Evolutionary conservation across 1,140 invertebrate species (phyloP).

Genomic region (Araneus ventricosus): DNA sequence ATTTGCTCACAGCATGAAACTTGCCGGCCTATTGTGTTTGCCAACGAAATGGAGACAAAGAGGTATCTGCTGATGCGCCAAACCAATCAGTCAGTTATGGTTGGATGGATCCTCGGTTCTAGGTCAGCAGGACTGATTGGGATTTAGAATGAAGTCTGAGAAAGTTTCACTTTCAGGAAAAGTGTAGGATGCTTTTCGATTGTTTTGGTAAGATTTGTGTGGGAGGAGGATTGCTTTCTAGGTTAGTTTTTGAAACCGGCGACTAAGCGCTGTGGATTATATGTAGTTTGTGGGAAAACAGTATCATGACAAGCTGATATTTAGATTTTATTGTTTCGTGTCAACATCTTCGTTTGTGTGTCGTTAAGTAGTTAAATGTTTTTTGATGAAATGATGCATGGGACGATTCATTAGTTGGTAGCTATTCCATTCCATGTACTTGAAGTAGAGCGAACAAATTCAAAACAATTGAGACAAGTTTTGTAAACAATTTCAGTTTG

Average conservation of each 20-base stretch:
- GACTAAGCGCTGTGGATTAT: too few species aligned
- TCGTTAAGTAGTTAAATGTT: too few species aligned
- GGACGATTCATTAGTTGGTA: too few species aligned
- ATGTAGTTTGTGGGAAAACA: too few species aligned
- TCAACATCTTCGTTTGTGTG: too few species aligned
- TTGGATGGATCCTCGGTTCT: neutral
- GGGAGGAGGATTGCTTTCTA: neutral
- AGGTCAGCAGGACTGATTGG: neutral
- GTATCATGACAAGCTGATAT: too few species aligned
- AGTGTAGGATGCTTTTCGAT: slow-evolving; percentile 18
- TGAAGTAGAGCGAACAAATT: too few species aligned
- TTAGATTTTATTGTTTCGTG: too few species aligned
- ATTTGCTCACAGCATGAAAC: neutral
- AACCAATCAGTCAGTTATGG: slow-evolving; percentile 5
- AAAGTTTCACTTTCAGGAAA: slow-evolving; percentile 4
- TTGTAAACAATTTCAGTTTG: too few species aligned
- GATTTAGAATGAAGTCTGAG: neutral
- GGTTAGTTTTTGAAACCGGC: neutral
- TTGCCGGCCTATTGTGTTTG: neutral
- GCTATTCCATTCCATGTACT: too few species aligned
- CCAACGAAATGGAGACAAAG: slow-evolving; percentile 14
- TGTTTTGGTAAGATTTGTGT: neutral
- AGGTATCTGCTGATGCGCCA: neutral
- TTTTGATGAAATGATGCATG: too few species aligned
- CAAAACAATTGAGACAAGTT: too few species aligned